Percentiles rank a stretch among this genome's conserved stretches.
Conservation (phyloP, 2,113 vertebrate species). For the Pogonocichla stellata region DNA sequence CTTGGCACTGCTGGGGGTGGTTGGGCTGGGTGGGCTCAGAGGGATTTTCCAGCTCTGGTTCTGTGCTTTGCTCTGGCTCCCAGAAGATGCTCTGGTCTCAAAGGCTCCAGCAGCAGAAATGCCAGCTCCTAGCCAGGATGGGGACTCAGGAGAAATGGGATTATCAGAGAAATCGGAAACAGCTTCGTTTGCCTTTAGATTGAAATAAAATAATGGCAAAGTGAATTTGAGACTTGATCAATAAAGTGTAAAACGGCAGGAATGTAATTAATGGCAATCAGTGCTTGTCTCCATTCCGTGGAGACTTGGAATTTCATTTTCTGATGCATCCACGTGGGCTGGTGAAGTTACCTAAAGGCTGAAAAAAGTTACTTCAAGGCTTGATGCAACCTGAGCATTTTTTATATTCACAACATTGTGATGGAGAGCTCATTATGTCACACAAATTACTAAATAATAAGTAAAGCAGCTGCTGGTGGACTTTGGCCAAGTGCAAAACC, state of each 20-base stretch:
- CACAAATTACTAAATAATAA: background rate
- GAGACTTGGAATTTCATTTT: background rate
- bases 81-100: background rate
- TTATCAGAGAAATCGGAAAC: background rate
- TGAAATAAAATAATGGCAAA: background rate
- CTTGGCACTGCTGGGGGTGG: background rate
- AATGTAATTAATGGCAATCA: background rate
- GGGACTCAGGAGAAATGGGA: background rate
- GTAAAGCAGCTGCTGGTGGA: background rate
- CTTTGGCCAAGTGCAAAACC: background rate
- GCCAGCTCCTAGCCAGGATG: background rate
- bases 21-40: background rate
- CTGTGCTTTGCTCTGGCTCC: background rate
- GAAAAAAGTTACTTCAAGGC: background rate
- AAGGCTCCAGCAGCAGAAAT: background rate
- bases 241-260: background rate
- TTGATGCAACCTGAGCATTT: background rate
- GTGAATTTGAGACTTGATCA: constrained; percentile 28
- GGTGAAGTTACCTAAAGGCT: background rate
- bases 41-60: background rate
- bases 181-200: background rate
- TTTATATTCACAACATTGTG: background rate
- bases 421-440: background rate
- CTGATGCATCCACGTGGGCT: background rate
- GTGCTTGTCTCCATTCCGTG: background rate